Conservation (phyloP, 2,888 invertebrate species). For the Drosophila diplacantha region DNA sequence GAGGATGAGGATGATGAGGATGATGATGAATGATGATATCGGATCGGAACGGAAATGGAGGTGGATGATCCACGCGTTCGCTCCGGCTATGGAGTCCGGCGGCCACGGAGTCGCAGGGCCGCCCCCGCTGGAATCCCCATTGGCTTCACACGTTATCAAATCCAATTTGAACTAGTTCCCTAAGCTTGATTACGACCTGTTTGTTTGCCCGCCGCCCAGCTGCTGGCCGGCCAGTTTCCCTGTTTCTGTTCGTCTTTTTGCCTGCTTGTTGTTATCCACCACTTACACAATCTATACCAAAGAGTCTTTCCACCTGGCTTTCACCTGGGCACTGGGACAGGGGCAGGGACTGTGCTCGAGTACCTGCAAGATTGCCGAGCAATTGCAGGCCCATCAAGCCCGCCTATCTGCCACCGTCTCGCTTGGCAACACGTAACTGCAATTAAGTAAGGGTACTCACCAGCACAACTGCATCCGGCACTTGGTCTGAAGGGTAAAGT, state of each 20-base stretch:
- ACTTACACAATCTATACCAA: constrained; percentile 27
- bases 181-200: constrained; percentile 33
- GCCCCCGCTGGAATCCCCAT: constrained; percentile 44
- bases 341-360: neutral
- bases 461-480: neutral
- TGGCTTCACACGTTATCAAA: constrained; percentile 40
- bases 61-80: constrained; percentile 23
- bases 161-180: constrained; percentile 29
- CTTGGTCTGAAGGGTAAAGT: neutral
- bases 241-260: constrained; percentile 28
- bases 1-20: neutral
- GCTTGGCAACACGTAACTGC: neutral
- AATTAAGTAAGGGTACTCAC: neutral
- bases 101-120: constrained; percentile 16
- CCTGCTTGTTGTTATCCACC: constrained; percentile 31
- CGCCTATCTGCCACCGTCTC: neutral
- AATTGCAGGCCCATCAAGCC: neutral
- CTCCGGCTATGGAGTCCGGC: constrained; percentile 22
- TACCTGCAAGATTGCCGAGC: neutral
- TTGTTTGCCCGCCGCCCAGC: constrained; percentile 25
- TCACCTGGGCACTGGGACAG: constrained; percentile 3
- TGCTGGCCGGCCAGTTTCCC: constrained; percentile 15
- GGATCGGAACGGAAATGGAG: constrained; percentile 17
- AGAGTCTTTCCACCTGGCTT: constrained; percentile 7
- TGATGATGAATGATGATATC: constrained; percentile 4